Evolutionary conservation across 35 echinoderm and acorn worm species (phyloP).

Genomic region (Apostichopus parvimensis): DNA sequence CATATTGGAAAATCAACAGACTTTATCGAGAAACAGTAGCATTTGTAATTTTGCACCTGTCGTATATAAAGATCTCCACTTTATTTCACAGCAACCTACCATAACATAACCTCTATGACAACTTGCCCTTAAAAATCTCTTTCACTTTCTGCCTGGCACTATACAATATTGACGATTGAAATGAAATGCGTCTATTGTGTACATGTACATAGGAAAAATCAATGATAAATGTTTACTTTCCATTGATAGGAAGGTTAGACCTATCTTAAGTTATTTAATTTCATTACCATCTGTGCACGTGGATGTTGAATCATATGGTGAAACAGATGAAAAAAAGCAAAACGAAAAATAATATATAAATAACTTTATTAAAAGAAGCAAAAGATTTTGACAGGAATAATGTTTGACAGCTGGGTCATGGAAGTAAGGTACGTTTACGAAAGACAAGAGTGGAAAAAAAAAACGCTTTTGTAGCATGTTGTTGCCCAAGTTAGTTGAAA

Average conservation of each 20-base stretch:
- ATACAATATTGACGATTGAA: neutral
- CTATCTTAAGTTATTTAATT: neutral
- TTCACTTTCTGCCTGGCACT: neutral
- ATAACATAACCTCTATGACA: neutral
- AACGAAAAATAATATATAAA: no score
- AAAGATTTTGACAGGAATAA: no score
- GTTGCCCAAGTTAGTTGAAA: no score
- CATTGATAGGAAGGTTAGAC: neutral
- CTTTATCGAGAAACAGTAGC: neutral
- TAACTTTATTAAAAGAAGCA: no score
- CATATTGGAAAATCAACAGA: neutral
- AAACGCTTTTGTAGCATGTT: no score
- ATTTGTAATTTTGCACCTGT: constrained; percentile 6
- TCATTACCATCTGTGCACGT: neutral
- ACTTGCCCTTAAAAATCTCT: neutral
- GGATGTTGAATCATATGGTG: no score
- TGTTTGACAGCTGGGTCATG: no score
- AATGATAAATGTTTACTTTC: neutral
- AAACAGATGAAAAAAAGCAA: no score
- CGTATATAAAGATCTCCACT: neutral
- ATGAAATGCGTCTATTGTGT: neutral
- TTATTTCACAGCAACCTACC: neutral
- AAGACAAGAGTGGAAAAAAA: no score
- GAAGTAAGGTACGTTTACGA: no score
- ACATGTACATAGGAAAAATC: neutral